These are phyloP conservation scores for Morone chrysops DNA, from an alignment of 2,113 vertebrate genomes.

Conservation along the genomic window DNA sequence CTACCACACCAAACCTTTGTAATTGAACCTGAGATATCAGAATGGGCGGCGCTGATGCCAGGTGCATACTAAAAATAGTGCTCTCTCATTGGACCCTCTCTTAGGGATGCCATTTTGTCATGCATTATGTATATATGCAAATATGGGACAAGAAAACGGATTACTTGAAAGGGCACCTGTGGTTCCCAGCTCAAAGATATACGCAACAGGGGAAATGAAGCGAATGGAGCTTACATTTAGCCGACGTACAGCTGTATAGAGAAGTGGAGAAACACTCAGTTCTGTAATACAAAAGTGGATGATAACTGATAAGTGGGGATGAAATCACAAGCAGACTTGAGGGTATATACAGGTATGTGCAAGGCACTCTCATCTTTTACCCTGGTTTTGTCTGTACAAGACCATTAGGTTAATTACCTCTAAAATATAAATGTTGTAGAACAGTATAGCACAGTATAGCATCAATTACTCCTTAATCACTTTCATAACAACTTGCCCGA, in stretches of 20 bases:
- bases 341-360: slow-evolving; percentile 25
- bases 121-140: slow-evolving; percentile 84
- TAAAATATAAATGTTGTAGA: slow-evolving; percentile 21
- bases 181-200: slow-evolving; percentile 75
- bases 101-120: slow-evolving; percentile 71
- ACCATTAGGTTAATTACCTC: slow-evolving; percentile 44
- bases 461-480: slow-evolving; percentile 14
- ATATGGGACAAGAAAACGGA: slow-evolving; percentile 77
- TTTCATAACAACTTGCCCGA: not conserved
- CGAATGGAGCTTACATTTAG: slow-evolving; percentile 65
- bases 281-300: slow-evolving; percentile 45
- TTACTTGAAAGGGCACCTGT: slow-evolving; percentile 79
- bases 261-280: slow-evolving; percentile 58
- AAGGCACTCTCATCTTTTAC: slow-evolving; percentile 15
- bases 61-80: slow-evolving; percentile 81
- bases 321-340: slow-evolving; percentile 45
- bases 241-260: slow-evolving; percentile 61
- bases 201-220: slow-evolving; percentile 75
- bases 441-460: not conserved
- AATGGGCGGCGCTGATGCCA: slow-evolving; percentile 69
- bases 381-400: slow-evolving; percentile 11
- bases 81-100: slow-evolving; percentile 76
- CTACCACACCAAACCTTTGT: slow-evolving; percentile 48
- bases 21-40: slow-evolving; percentile 69
- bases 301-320: slow-evolving; percentile 58